These are phyloP conservation scores for Tribolium madens DNA, from an alignment of 1,140 invertebrate genomes.

Conservation along the genomic window DNA sequence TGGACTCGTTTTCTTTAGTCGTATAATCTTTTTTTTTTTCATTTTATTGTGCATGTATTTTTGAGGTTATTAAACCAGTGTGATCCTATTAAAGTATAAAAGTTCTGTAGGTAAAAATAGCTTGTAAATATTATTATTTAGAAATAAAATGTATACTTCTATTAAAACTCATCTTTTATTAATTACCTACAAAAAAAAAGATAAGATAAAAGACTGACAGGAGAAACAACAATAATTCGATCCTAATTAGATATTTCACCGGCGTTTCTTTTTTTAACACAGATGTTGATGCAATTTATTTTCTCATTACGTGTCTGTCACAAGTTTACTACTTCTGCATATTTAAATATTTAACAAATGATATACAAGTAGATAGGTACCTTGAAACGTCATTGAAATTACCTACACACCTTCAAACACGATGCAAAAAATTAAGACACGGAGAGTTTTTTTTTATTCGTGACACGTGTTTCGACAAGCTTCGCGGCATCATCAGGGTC, in stretches of 20 bases:
- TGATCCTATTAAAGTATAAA: conserved; percentile 59
- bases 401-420: not conserved
- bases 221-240: not conserved
- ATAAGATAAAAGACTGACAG: not conserved
- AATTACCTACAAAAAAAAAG: not conserved
- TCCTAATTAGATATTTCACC: conserved; percentile 12
- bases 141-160: conserved; percentile 63
- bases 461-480: no score
- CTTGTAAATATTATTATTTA: conserved; percentile 59
- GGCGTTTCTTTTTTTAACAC: conserved; percentile 21
- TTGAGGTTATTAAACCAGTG: conserved; percentile 59
- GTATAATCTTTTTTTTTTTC: conserved; percentile 12
- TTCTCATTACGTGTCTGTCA: conserved; percentile 32
- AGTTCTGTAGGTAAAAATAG: conserved; percentile 54
- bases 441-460: no score
- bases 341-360: conserved; percentile 33
- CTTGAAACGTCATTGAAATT: conserved; percentile 29
- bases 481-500: no score
- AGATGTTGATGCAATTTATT: conserved; percentile 38
- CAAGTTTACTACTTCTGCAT: conserved; percentile 20
- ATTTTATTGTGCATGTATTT: conserved; percentile 59
- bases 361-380: not conserved
- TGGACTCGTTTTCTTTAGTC: not conserved
- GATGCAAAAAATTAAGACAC: not conserved
- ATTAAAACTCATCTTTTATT: conserved; percentile 44